A percentile compares a stretch with the other conserved stretches of the same genome.
phyloP scores from a whole-genome alignment of 1,140 invertebrate species.

The Pseudomyrmex gracilis region DNA sequence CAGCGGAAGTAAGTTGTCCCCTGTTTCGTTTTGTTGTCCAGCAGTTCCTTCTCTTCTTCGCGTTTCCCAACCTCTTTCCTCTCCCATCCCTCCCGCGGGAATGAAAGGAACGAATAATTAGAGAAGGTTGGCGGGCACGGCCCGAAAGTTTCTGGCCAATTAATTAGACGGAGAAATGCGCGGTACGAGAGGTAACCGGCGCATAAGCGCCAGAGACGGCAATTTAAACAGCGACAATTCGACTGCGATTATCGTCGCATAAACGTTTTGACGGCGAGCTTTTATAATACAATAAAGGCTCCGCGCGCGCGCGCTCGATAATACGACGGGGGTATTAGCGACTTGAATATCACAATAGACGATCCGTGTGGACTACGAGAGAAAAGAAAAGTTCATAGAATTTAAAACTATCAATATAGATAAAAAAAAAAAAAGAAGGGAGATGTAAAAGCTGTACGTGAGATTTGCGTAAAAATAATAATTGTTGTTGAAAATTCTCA shows the following conservation, averaged over 20 bases:
- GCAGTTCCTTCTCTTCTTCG: constrained; percentile 51
- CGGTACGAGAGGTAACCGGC: constrained; percentile 58
- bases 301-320: constrained; percentile 16
- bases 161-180: constrained; percentile 73
- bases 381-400: background rate
- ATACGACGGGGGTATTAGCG: constrained; percentile 34
- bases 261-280: constrained; percentile 69
- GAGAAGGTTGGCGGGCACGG: constrained; percentile 58
- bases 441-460: too few species aligned
- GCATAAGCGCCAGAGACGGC: constrained; percentile 62
- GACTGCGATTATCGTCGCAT: constrained; percentile 68
- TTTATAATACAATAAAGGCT: constrained; percentile 61
- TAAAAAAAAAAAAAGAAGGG: background rate
- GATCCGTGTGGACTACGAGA: background rate
- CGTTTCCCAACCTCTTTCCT: background rate
- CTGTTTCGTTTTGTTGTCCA: constrained; percentile 79
- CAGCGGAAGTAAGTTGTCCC: constrained; percentile 76
- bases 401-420: constrained; percentile 3
- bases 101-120: constrained; percentile 78
- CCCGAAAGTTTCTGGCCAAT: constrained; percentile 77
- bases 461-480: too few species aligned
- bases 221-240: constrained; percentile 75
- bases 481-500: too few species aligned
- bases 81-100: constrained; percentile 30
- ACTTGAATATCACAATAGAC: constrained; percentile 35